Evolutionary conservation across 2,113 vertebrate species (phyloP).

Genomic region (Panthera leo): DNA sequence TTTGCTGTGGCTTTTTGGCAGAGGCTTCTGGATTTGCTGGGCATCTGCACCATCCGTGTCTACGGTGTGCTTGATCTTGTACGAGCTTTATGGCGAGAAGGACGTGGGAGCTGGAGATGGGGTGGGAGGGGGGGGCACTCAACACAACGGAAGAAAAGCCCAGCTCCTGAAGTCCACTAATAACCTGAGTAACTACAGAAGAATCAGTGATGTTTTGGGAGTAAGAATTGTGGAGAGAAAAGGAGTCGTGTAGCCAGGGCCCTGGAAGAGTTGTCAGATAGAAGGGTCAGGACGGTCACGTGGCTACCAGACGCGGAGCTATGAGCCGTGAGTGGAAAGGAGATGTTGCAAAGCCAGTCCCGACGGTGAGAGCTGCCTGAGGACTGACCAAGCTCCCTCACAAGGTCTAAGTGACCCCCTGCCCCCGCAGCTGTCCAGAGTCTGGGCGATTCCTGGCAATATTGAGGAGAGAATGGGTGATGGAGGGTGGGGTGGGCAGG

Average conservation of each 20-base stretch:
- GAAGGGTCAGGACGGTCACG: rapidly evolving
- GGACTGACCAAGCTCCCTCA: rapidly evolving
- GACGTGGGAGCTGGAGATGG: rapidly evolving
- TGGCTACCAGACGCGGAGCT: background rate
- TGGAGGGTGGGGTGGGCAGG: background rate
- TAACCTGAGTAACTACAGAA: background rate
- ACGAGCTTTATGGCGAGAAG: background rate
- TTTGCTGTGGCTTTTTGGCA: background rate
- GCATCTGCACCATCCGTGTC: rapidly evolving
- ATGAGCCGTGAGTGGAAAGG: rapidly evolving
- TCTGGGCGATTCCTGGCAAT: background rate
- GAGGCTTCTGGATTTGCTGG: background rate
- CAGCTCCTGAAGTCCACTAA: background rate
- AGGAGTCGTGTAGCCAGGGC: background rate
- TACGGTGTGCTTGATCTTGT: background rate
- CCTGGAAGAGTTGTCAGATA: background rate
- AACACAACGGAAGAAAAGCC: background rate
- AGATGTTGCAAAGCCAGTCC: background rate
- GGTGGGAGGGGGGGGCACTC: background rate
- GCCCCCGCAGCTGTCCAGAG: background rate
- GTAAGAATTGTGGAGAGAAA: background rate
- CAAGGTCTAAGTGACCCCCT: rapidly evolving
- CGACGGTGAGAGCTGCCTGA: no score
- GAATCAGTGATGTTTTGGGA: background rate
- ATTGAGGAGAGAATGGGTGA: background rate